Percentiles rank a stretch among this genome's conserved stretches.
phyloP scores from a whole-genome alignment of 2,113 vertebrate genomes.

The Pundamilia nyererei region DNA sequence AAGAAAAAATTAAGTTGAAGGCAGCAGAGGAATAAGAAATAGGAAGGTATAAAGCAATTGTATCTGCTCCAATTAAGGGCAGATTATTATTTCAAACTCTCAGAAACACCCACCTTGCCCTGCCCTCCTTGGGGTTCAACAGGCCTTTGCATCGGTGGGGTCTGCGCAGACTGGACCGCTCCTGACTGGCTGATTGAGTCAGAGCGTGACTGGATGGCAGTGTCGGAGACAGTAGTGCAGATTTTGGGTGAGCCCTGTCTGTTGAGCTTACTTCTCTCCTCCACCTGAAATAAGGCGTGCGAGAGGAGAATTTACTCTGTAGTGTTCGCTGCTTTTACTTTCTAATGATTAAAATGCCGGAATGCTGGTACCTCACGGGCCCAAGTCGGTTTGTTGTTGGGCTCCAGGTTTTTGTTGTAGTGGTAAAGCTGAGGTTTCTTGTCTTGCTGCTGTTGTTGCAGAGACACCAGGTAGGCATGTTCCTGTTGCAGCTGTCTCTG shows the following conservation, averaged over 20 bases:
- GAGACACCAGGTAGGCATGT: conserved; percentile 87
- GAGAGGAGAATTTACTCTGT: background rate
- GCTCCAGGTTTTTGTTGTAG: conserved; percentile 80
- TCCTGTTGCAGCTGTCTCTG: conserved; percentile 92
- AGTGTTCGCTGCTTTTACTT: background rate
- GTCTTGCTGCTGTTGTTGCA: conserved; percentile 81
- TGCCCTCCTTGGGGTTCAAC: conserved; percentile 90
- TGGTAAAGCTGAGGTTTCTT: conserved; percentile 86
- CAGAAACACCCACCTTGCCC: conserved; percentile 76
- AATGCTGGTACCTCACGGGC: conserved; percentile 78
- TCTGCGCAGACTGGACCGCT: conserved; percentile 74
- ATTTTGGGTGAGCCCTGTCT: conserved; percentile 85
- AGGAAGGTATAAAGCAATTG: background rate
- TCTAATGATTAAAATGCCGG: background rate
- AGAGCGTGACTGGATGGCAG: conserved; percentile 75
- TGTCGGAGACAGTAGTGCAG: conserved; percentile 78
- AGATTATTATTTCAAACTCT: background rate
- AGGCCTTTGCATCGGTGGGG: conserved; percentile 89
- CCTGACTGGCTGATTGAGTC: conserved; percentile 75
- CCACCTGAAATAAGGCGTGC: conserved; percentile 69
- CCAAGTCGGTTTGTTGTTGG: conserved; percentile 86
- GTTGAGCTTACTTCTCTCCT: conserved; percentile 86
- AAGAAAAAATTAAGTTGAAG: background rate
- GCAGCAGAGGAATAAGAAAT: background rate
- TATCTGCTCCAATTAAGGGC: background rate